Evolutionary conservation across 2,797 vertebrate genomes (phyloP), one percentile per base, ranked within the genome.

Genomic region (Enteromius paludinosus): DNA sequence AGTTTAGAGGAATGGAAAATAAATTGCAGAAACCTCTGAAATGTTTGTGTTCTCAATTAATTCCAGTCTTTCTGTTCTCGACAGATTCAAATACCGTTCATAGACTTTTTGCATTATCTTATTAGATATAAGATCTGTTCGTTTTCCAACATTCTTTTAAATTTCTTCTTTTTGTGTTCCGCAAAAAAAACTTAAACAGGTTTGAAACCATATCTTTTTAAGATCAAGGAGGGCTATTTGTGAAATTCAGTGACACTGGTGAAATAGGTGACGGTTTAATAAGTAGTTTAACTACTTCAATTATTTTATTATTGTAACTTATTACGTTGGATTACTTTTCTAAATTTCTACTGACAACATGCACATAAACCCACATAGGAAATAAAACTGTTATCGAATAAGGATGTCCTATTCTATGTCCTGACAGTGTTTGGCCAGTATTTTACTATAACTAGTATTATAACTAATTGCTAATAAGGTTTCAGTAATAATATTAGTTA

Each of bases 1-100:
- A 78, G 85, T 87, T 83, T 84, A 87, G 87, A 88, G 87, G 87
- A 88, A 88, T 87, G 87, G 87, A 87, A 87, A 88, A 88, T 88
- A 88, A 88, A 88, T 85, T 86, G 84, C 85, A 88, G 85, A 87
- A 88, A 88, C 85, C 87, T 88, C 85, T 80, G 82, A 83, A 70
- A 77, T 38, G 52, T 61, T 61, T 77, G 81, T 76, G 38, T 77
- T 78, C 47, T 81, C 54, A 45, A 33, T 82, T 82, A 14, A 82
- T 82, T 82, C 15, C 30, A 35, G 10, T 68, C 14, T 66, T 5
- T 59, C 25, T 79, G 33, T 28, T 18, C 68, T 71, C 25, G 8
- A 72, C 3, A 54, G 18, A 33, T 54, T 14, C 54, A 17, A 75
- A 30, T 17, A 18, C 52, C 3, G 20, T 38, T 4, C 2, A 33